phyloP scores from a whole-genome alignment of 23 tunicate genomes.

The Styela plicata region DNA sequence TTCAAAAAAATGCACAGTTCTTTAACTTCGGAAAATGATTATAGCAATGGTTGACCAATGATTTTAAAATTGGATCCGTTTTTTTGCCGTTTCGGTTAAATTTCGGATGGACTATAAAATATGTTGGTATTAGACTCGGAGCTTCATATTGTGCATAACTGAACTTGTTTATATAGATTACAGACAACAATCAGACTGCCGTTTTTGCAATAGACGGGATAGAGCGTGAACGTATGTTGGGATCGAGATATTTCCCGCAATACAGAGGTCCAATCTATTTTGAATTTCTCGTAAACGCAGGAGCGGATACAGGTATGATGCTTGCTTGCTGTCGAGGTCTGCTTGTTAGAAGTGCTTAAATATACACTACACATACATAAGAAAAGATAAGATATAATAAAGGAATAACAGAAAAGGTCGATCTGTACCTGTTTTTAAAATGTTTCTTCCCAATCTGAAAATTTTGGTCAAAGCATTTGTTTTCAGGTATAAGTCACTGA shows the following conservation, averaged over 20 bases:
- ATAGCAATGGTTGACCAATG: too few relatives aligned
- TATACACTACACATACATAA: not conserved
- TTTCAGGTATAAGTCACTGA: not conserved
- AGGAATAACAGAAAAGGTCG: not conserved
- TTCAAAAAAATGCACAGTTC: too few relatives aligned
- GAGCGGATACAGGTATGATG: not conserved
- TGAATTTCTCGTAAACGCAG: constrained; percentile 7
- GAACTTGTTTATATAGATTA: too few relatives aligned
- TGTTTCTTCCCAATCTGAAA: not conserved
- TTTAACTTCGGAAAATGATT: too few relatives aligned
- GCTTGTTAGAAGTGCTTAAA: not conserved
- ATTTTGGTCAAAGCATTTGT: not conserved
- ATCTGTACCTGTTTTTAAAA: not conserved
- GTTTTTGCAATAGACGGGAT: constrained; percentile 1
- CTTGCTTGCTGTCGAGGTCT: not conserved
- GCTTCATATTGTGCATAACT: not conserved
- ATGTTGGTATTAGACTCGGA: not conserved
- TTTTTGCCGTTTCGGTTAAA: not conserved
- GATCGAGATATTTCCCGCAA: not conserved
- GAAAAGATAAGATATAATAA: not conserved
- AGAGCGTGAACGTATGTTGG: not conserved
- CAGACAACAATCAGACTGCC: not conserved
- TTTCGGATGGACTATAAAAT: not conserved
- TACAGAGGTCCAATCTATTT: not conserved
- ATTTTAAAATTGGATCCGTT: not conserved